Evolutionary conservation across 2,797 vertebrate species (phyloP).

Genomic region (Nyctalus aviator): DNA sequence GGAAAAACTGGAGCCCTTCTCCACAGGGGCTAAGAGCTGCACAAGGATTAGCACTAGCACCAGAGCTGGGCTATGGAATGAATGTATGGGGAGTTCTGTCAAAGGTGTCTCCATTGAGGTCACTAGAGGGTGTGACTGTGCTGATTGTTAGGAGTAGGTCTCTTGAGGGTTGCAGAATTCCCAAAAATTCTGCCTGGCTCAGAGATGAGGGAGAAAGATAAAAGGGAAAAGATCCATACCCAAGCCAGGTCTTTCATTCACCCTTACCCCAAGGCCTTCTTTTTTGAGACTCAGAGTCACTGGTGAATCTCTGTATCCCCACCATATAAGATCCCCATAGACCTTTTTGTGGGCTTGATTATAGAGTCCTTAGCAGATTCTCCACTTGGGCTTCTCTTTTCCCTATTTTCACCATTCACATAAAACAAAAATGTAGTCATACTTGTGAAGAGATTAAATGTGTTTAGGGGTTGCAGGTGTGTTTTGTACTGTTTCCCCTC

Average conservation of each 20-base stretch:
- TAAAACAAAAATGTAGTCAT: slow-evolving; percentile 35
- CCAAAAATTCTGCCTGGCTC: background rate
- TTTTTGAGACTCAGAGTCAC: background rate
- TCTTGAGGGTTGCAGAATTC: background rate
- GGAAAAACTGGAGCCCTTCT: background rate
- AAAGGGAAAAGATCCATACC: background rate
- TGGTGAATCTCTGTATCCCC: background rate
- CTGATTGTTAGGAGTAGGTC: background rate
- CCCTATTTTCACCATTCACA: background rate
- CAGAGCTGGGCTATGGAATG: background rate
- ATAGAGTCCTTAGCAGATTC: background rate
- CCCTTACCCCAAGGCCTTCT: background rate
- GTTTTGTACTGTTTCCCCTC: background rate
- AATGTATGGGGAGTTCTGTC: background rate
- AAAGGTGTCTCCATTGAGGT: background rate
- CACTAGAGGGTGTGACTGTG: slow-evolving; percentile 69
- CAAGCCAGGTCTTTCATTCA: background rate
- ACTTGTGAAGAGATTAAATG: slow-evolving; percentile 15
- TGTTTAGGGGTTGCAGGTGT: background rate
- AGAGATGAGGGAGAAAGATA: background rate
- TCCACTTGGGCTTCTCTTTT: background rate
- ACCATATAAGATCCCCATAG: background rate
- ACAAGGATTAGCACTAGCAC: background rate
- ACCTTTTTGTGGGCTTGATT: slow-evolving; percentile 16
- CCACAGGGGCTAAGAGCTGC: background rate